phyloP scores from a whole-genome alignment of 2,888 invertebrate species.

The Pocota personata region DNA sequence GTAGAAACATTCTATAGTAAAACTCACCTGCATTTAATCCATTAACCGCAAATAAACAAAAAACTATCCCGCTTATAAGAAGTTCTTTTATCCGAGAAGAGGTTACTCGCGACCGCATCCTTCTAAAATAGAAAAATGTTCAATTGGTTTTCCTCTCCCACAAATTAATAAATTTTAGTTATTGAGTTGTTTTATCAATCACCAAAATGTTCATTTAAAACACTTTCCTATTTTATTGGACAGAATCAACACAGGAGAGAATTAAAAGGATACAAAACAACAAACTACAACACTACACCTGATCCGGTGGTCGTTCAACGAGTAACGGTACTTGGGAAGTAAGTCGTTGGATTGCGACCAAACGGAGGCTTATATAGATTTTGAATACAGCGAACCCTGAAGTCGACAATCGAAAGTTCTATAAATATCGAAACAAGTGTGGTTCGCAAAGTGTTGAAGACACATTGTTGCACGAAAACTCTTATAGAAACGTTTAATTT shows the following conservation, averaged over 20 bases:
- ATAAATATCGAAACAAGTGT: constrained; percentile 35
- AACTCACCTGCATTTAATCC: constrained; percentile 62
- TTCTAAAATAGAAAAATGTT: constrained; percentile 58
- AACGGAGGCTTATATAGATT: constrained; percentile 69
- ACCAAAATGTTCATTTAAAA: background rate
- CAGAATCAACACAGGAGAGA: constrained; percentile 26
- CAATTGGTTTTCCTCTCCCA: background rate
- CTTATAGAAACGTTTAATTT: background rate
- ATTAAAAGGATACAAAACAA: background rate
- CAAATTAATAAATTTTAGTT: background rate
- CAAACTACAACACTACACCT: constrained; percentile 33
- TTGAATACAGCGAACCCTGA: constrained; percentile 12
- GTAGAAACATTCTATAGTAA: background rate
- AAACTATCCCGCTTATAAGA: constrained; percentile 36
- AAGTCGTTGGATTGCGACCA: constrained; percentile 58
- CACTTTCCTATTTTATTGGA: constrained; percentile 57
- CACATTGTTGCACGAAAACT: constrained; percentile 47
- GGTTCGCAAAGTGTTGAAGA: constrained; percentile 46
- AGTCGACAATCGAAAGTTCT: constrained; percentile 31
- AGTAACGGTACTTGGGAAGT: constrained; percentile 61
- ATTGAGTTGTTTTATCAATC: background rate
- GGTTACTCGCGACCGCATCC: constrained; percentile 49
- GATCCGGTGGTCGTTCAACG: constrained; percentile 65
- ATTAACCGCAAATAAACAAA: constrained; percentile 36
- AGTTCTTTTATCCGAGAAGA: constrained; percentile 35